These are phyloP conservation scores for Leptobrachium leishanense DNA, from an alignment of 2,113 vertebrate species.

Conservation along the genomic window DNA sequence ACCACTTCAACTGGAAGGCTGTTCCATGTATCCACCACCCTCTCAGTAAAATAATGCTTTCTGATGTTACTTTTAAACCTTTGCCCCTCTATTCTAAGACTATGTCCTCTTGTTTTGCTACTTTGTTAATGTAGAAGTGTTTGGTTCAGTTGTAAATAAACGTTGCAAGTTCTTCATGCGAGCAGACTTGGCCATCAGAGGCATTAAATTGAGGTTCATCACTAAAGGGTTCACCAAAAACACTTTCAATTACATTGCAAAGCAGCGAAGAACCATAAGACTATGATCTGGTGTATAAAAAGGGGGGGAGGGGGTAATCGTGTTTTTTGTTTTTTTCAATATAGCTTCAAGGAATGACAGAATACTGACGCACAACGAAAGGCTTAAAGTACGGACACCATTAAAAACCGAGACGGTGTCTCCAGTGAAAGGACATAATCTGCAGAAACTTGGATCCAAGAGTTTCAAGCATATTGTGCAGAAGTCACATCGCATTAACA, in stretches of 20 bases:
- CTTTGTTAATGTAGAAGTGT: too few relatives aligned
- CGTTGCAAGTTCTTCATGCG: too few relatives aligned
- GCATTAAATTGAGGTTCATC: not conserved
- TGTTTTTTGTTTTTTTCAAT: not conserved
- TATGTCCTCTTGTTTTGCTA: too few relatives aligned
- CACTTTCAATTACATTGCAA: constrained; percentile 29
- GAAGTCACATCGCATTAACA: constrained; percentile 99
- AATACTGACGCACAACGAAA: constrained; percentile 55
- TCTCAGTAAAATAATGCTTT: too few relatives aligned
- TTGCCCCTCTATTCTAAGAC: too few relatives aligned
- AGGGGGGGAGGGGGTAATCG: constrained; percentile 13
- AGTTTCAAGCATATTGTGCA: constrained; percentile 93
- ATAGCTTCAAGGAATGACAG: constrained; percentile 24
- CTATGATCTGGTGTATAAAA: constrained; percentile 37
- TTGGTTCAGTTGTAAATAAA: too few relatives aligned
- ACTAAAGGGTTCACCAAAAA: constrained; percentile 25
- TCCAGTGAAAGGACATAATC: constrained; percentile 81
- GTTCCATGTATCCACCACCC: too few relatives aligned
- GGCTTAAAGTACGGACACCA: constrained; percentile 74
- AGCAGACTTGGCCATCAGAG: too few relatives aligned
- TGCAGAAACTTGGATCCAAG: constrained; percentile 83
- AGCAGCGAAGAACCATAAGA: constrained; percentile 36
- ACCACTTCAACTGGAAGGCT: too few relatives aligned
- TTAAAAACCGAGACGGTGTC: constrained; percentile 80
- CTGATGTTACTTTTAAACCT: too few relatives aligned